A percentile compares a stretch with the other conserved stretches of the same genome.
Evolutionary conservation across 2,113 vertebrate genomes (phyloP).

Genomic region (Channa argus): DNA sequence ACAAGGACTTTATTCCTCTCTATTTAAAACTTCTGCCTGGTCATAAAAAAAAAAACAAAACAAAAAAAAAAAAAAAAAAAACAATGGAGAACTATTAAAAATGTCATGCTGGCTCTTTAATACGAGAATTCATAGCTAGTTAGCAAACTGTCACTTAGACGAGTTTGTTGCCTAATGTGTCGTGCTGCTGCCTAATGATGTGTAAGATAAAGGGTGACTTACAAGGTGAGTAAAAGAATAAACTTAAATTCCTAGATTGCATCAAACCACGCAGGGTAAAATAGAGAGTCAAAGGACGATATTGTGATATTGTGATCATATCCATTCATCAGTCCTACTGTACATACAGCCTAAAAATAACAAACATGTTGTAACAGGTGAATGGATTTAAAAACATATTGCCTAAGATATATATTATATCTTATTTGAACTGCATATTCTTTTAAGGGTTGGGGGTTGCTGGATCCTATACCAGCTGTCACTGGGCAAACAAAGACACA

Average conservation of each 20-base stretch:
- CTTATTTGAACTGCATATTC: too few species aligned
- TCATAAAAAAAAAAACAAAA: background rate
- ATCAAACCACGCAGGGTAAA: background rate
- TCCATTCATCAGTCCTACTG: too few species aligned
- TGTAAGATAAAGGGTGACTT: background rate
- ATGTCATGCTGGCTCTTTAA: conserved; percentile 32
- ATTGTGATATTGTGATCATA: too few species aligned
- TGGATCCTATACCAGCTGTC: too few species aligned
- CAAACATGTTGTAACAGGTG: too few species aligned
- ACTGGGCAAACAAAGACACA: too few species aligned
- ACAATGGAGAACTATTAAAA: conserved; percentile 33
- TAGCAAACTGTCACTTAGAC: conserved; percentile 10
- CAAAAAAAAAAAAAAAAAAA: conserved; percentile 17
- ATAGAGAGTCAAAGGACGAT: too few species aligned
- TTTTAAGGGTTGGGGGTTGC: too few species aligned
- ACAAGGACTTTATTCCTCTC: conserved; percentile 6
- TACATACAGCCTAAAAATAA: too few species aligned
- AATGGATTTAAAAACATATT: too few species aligned
- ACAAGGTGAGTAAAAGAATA: background rate
- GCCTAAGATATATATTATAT: too few species aligned
- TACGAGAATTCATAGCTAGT: conserved; percentile 23
- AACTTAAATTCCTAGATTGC: background rate
- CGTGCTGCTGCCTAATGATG: conserved; percentile 22
- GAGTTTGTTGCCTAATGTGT: background rate
- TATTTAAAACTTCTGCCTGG: conserved; percentile 1